These are phyloP conservation scores for Drosophila subsilvestris DNA, from an alignment of 2,888 invertebrate species.

Conservation along the genomic window DNA sequence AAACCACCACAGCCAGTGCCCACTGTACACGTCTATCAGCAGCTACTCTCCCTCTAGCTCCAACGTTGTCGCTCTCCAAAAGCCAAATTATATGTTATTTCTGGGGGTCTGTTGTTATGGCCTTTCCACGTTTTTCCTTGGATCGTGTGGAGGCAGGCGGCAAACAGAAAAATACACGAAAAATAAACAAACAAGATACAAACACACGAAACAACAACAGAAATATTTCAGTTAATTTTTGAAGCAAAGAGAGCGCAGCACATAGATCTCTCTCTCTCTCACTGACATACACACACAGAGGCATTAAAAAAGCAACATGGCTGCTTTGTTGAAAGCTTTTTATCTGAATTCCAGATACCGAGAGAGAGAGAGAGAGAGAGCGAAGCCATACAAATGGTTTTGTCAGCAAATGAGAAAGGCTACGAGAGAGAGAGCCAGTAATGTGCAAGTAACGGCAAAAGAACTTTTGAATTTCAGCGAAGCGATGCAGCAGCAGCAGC, in stretches of 20 bases:
- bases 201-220: constrained; percentile 35
- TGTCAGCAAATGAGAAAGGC: constrained; percentile 63
- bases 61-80: constrained; percentile 9
- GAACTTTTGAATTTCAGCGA: constrained; percentile 74
- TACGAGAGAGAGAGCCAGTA: constrained; percentile 3
- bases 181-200: constrained; percentile 68
- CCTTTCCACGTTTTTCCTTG: constrained; percentile 33
- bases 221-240: constrained; percentile 61
- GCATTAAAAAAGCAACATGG: constrained; percentile 69
- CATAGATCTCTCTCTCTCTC: constrained; percentile 28
- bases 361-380: constrained; percentile 39
- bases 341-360: constrained; percentile 70
- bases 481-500: constrained; percentile 33
- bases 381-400: constrained; percentile 50
- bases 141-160: constrained; percentile 52
- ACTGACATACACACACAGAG: constrained; percentile 28
- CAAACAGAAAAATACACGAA: constrained; percentile 59
- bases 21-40: neutral
- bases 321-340: constrained; percentile 77
- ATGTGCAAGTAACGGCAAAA: constrained; percentile 74
- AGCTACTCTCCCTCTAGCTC: neutral
- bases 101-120: constrained; percentile 1
- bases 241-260: constrained; percentile 26
- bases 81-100: constrained; percentile 14
- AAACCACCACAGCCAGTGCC: neutral